Percentiles rank a stretch among this genome's conserved stretches.
Conservation (phyloP, 2,888 invertebrate species). For the Biston betularia region DNA sequence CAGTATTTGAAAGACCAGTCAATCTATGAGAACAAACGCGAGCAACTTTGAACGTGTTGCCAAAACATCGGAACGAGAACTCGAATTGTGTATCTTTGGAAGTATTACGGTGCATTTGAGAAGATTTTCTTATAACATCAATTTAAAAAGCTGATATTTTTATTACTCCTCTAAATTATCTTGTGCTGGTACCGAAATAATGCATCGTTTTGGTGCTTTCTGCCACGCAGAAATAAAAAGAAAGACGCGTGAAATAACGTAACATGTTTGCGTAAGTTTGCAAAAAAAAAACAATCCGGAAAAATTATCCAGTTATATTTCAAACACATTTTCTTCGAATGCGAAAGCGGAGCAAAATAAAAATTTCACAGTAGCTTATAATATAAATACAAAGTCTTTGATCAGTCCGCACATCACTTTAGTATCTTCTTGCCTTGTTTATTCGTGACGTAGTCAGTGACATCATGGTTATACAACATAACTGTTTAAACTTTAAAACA, state of each 20-base stretch:
- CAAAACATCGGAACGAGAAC: conserved; percentile 48
- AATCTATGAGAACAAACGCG: conserved; percentile 41
- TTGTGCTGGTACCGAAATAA: background rate
- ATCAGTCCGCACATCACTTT: conserved; percentile 47
- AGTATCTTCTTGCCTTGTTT: conserved; percentile 33
- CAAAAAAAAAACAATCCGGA: conserved; percentile 9
- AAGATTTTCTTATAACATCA: background rate
- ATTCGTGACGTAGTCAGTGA: conserved; percentile 41
- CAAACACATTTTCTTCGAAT: conserved; percentile 27
- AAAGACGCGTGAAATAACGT: background rate
- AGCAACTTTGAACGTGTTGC: conserved; percentile 54
- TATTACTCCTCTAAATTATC: background rate
- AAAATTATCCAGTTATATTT: conserved; percentile 17
- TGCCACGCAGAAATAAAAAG: background rate
- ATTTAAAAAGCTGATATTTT: conserved; percentile 1
- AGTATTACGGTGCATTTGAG: conserved; percentile 3
- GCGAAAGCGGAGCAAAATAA: conserved; percentile 30
- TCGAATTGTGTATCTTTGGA: conserved; percentile 26
- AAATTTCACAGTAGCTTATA: conserved; percentile 41
- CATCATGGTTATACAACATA: conserved; percentile 40
- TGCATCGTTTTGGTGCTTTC: background rate
- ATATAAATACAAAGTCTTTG: conserved; percentile 46
- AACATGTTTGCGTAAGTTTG: conserved; percentile 2
- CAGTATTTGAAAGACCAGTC: conserved; percentile 47
- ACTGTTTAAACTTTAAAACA: background rate